Percentiles rank a stretch among this genome's conserved stretches.
phyloP scores from a whole-genome alignment of 2,888 invertebrate genomes.

The Caenorhabditis sp. region DNA sequence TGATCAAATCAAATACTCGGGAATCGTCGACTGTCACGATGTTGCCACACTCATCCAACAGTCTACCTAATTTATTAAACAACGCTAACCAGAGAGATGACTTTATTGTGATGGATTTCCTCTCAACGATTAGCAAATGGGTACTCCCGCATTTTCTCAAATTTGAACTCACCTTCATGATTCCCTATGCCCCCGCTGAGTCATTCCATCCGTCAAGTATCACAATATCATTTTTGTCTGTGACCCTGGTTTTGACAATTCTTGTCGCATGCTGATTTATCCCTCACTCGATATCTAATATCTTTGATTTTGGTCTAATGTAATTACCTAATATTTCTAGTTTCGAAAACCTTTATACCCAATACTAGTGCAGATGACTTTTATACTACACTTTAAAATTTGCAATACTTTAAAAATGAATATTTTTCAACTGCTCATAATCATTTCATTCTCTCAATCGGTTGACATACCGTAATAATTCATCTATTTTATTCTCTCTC shows the following conservation, averaged over 20 bases:
- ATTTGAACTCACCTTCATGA: constrained; percentile 36
- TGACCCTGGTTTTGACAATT: constrained; percentile 28
- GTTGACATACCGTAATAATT: not conserved
- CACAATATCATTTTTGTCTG: constrained; percentile 32
- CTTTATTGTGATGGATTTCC: constrained; percentile 26
- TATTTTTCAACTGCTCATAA: too few species aligned
- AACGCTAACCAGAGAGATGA: constrained; percentile 42
- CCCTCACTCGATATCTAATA: constrained; percentile 35
- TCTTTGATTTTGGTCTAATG: constrained; percentile 2
- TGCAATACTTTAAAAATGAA: too few species aligned
- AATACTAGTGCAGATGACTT: too few species aligned
- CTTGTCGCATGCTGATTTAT: constrained; percentile 31
- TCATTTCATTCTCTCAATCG: not conserved
- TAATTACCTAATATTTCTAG: constrained; percentile 3
- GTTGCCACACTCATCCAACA: constrained; percentile 38
- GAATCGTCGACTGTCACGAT: constrained; percentile 39
- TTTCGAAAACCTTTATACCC: constrained; percentile 4
- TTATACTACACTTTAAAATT: too few species aligned
- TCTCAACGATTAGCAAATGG: constrained; percentile 28
- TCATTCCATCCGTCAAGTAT: constrained; percentile 40
- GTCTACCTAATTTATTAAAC: constrained; percentile 37
- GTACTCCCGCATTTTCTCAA: constrained; percentile 46
- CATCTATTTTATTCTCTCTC: not conserved
- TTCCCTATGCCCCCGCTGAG: constrained; percentile 14
- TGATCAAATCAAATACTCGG: constrained; percentile 36